phyloP scores from a whole-genome alignment of 2,888 invertebrate species.

The Lydus trimaculatus region DNA sequence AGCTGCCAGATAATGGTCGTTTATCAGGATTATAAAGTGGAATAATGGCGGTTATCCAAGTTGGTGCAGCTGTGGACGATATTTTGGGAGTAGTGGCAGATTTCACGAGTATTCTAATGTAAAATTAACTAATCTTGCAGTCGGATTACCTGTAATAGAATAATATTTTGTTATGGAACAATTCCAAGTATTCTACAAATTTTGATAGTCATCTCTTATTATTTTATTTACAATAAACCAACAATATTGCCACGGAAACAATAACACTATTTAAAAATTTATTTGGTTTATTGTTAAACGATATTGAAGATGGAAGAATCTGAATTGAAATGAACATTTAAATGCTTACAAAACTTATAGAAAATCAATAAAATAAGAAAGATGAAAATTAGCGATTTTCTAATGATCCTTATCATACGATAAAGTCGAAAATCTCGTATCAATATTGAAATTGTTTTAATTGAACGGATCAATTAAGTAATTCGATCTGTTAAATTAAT shows the following conservation, averaged over 20 bases:
- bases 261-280: not conserved
- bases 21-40: constrained; percentile 37
- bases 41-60: constrained; percentile 36
- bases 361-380: not conserved
- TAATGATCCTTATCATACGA: too few species aligned
- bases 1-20: constrained; percentile 28
- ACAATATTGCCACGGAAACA: not conserved
- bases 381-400: too few species aligned
- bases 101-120: constrained; percentile 29
- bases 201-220: not conserved
- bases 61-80: constrained; percentile 34
- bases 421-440: not conserved
- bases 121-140: constrained; percentile 33
- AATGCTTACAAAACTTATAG: not conserved
- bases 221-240: not conserved
- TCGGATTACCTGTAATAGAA: constrained; percentile 23
- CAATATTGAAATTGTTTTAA: not conserved
- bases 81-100: constrained; percentile 27
- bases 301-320: too few species aligned
- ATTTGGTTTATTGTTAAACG: not conserved
- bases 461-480: not conserved
- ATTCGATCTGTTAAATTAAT: not conserved
- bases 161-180: constrained; percentile 20
- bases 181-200: constrained; percentile 15
- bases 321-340: too few species aligned